Evolutionary conservation across 1,140 invertebrate genomes (phyloP), one percentile per base, ranked within the genome.

Genomic region (Diorhabda sublineata): DNA sequence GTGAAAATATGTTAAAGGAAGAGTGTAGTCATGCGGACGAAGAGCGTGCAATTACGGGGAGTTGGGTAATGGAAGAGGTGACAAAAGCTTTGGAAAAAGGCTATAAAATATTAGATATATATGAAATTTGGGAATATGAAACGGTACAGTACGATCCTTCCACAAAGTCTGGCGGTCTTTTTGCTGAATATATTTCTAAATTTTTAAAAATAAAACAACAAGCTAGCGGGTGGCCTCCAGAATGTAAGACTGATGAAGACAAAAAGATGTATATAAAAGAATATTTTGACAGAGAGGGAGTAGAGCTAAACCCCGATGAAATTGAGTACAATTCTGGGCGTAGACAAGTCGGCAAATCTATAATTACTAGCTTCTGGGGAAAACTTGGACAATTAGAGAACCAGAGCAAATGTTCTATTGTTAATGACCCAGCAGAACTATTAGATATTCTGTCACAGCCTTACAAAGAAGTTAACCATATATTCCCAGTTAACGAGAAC

Each of bases 151-250:
- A 61, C 41, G 57, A 72, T 59, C 42, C 26, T 6, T 56, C 42
- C 4, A 59, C 42, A 44, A 68, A 66, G 4, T 42, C 57, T 9
- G 58, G 47, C 2, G 78, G 78, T 2, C 61, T 82, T 4, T 81
- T 82, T 68, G 57, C 64, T 0, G 71, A 69, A 5, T 80, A 78
- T 58, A 74, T 81, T 3, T 75, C 78, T 63, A 72, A 61, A 11
- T 81, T 81, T 73, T 70, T 79, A 62, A 77, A 79, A 74, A 77
- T 78, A 3, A 81, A 82, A 74, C 77, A 79, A 43, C 72, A 81
- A 70, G 69, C 75, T n/a, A 73, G 69, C 57, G 79, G 77, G 1
- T 81, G 74, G 74, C 79, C 76, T 3, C 44, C 65, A 5, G 61
- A 69, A n/a, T 81, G 78, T 68, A 56, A 58, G 9, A 75, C 72